Evolutionary conservation across 2,888 invertebrate species (phyloP).

Genomic region (Aquatica leii): DNA sequence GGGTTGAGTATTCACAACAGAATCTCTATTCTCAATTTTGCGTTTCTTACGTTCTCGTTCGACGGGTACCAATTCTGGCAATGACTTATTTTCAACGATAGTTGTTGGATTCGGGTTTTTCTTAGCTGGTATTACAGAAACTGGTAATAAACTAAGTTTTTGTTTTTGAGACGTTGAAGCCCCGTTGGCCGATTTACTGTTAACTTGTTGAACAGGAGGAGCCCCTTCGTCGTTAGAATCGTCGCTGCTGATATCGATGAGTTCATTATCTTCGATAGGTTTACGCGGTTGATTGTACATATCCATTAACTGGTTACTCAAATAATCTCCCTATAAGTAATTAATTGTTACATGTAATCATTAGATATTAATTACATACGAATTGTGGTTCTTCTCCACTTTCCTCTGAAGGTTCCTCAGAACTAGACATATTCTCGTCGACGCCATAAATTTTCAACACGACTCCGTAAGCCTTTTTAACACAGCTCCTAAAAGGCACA

Average conservation of each 20-base stretch:
- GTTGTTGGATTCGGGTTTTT: constrained; percentile 56
- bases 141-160: constrained; percentile 48
- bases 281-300: constrained; percentile 60
- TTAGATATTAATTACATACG: constrained; percentile 50
- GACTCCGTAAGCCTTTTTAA: constrained; percentile 80
- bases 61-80: constrained; percentile 55
- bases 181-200: constrained; percentile 47
- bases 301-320: constrained; percentile 61
- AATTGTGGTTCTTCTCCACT: constrained; percentile 58
- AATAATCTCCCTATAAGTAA: constrained; percentile 40
- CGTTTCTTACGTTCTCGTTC: constrained; percentile 54
- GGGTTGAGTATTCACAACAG: constrained; percentile 42
- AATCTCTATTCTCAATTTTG: constrained; percentile 49
- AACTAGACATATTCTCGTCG: constrained; percentile 59
- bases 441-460: constrained; percentile 75
- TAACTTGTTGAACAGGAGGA: constrained; percentile 52
- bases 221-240: constrained; percentile 68
- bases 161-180: constrained; percentile 62
- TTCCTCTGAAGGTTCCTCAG: constrained; percentile 69
- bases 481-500: constrained; percentile 78
- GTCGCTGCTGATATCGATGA: constrained; percentile 83
- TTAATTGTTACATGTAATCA: background rate
- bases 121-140: background rate
- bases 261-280: constrained; percentile 70
- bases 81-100: constrained; percentile 57